These are phyloP conservation scores for Semicossyphus pulcher DNA, from an alignment of 2,113 vertebrate species.

Conservation along the genomic window DNA sequence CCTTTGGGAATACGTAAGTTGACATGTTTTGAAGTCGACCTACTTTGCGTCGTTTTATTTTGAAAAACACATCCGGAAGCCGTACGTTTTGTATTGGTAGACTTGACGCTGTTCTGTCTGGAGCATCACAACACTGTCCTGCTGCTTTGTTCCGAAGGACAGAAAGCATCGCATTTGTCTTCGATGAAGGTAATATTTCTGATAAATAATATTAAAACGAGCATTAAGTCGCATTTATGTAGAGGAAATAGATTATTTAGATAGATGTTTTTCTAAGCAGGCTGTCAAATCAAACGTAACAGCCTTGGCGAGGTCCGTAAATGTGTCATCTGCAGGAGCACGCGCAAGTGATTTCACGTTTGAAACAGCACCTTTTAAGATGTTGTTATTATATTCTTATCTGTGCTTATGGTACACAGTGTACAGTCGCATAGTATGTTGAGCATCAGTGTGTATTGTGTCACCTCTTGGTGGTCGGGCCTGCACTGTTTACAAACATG, in stretches of 20 bases:
- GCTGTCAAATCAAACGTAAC: slow-evolving; percentile 4
- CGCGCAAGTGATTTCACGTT: background rate
- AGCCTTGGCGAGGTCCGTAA: background rate
- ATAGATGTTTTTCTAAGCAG: background rate
- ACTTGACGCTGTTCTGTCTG: slow-evolving; percentile 8
- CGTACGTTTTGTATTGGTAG: fast-evolving
- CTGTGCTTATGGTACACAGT: fast-evolving
- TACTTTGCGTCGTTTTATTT: slow-evolving; percentile 28
- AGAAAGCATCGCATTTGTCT: slow-evolving; percentile 44
- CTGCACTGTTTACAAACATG: slow-evolving; percentile 61
- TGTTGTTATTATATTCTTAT: background rate
- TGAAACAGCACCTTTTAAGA: background rate
- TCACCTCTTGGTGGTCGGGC: slow-evolving; percentile 28
- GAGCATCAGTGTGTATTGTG: background rate
- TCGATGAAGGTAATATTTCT: slow-evolving; percentile 71
- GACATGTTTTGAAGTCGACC: background rate
- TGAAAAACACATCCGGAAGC: slow-evolving; percentile 39
- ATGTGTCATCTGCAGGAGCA: background rate
- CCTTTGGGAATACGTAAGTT: too few relatives aligned
- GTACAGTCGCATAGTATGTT: fast-evolving
- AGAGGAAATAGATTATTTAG: too few relatives aligned
- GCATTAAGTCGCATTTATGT: fast-evolving
- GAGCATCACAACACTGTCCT: slow-evolving; percentile 73
- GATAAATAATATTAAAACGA: background rate
- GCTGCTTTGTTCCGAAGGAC: slow-evolving; percentile 58